A percentile compares a stretch with the other conserved stretches of the same genome.
These are phyloP conservation scores for Ylistrum balloti DNA, from an alignment of 1,140 invertebrate species.

Conservation along the genomic window DNA sequence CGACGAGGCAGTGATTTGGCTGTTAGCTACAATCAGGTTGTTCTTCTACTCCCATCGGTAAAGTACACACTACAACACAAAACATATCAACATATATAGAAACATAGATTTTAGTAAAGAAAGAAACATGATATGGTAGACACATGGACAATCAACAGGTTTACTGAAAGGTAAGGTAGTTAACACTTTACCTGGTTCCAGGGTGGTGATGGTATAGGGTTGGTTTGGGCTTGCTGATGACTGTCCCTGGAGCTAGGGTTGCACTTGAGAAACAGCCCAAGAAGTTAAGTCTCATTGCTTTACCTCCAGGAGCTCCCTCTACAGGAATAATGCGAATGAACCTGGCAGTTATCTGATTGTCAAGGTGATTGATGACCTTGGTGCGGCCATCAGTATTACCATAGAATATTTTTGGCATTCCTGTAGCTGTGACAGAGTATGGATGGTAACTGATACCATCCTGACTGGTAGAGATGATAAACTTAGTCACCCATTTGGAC, in stretches of 20 bases:
- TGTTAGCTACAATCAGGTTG: conserved; percentile 60
- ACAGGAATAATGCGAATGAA: conserved; percentile 65
- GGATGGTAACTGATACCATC: conserved; percentile 58
- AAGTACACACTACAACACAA: conserved; percentile 62
- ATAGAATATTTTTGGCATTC: conserved; percentile 53
- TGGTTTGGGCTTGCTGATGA: conserved; percentile 43
- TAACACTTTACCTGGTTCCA: conserved; percentile 67
- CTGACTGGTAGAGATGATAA: conserved; percentile 61
- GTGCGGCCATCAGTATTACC: conserved; percentile 64
- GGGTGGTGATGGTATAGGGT: conserved; percentile 56
- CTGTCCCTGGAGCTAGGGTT: background rate
- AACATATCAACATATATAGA: too few relatives aligned
- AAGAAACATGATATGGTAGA: too few relatives aligned
- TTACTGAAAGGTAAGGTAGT: too few relatives aligned
- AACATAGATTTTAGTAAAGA: too few relatives aligned
- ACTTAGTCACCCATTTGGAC: conserved; percentile 64
- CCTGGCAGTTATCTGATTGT: conserved; percentile 51
- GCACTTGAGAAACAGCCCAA: conserved; percentile 49
- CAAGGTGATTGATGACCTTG: conserved; percentile 55
- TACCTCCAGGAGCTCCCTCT: conserved; percentile 54
- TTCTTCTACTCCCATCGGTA: conserved; percentile 69
- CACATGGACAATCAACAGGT: too few relatives aligned
- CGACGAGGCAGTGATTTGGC: conserved; percentile 66
- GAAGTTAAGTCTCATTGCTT: conserved; percentile 67
- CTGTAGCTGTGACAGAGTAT: conserved; percentile 46